Conservation (phyloP, 1,140 invertebrate genomes). For the Tetranychus cinnabarinus region DNA sequence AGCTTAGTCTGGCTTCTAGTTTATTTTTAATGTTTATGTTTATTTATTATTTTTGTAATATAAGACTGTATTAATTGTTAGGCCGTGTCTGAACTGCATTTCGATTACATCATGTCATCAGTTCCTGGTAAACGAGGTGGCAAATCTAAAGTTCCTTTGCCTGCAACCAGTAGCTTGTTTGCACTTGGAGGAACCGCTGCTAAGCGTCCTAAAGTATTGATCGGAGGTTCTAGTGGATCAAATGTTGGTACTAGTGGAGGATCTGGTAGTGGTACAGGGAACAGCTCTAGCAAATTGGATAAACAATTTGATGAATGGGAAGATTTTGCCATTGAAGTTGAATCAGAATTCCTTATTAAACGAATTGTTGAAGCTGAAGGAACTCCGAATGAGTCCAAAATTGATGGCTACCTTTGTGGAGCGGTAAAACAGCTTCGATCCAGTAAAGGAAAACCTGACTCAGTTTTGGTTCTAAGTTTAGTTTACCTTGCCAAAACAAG, state of each 20-base stretch:
- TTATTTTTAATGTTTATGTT: too few species aligned
- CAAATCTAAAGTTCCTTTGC: background rate
- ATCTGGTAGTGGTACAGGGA: too few species aligned
- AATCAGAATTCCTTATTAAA: conserved; percentile 20
- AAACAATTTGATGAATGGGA: conserved; percentile 3
- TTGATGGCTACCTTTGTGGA: conserved; percentile 28
- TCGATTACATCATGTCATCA: too few species aligned
- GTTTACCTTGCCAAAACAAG: conserved; percentile 58
- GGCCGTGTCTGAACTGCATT: too few species aligned
- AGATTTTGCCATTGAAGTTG: conserved; percentile 15
- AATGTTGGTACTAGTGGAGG: too few species aligned
- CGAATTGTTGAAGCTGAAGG: conserved; percentile 23
- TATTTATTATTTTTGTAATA: too few species aligned
- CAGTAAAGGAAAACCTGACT: conserved; percentile 45
- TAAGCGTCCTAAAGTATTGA: background rate
- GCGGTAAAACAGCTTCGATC: conserved; percentile 26
- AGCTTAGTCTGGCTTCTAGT: too few species aligned
- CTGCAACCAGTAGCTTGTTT: background rate
- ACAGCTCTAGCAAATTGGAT: background rate
- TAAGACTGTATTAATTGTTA: too few species aligned
- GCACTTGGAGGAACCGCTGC: background rate
- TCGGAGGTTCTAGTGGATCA: too few species aligned
- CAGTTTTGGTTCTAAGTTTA: conserved; percentile 44
- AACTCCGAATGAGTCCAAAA: conserved; percentile 22
- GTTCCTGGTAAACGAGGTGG: background rate